These are phyloP conservation scores for Pangasius larnaudii DNA, from an alignment of 2,797 vertebrate species.

Conservation along the genomic window DNA sequence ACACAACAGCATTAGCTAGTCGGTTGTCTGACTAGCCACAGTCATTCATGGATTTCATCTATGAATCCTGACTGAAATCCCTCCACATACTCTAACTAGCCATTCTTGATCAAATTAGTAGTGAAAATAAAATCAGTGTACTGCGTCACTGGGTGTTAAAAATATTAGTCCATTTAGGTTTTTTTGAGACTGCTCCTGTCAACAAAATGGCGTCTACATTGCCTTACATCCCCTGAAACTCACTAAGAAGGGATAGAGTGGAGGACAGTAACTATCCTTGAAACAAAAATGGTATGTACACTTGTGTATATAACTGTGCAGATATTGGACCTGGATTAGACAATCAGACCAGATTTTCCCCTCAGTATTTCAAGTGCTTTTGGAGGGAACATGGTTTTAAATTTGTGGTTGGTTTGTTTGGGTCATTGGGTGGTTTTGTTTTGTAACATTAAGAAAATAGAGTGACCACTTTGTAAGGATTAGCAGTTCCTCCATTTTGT, in stretches of 20 bases:
- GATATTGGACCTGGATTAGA: neutral
- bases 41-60: neutral
- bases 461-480: neutral
- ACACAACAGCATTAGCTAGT: neutral
- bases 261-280: neutral
- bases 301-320: neutral
- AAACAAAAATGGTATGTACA: neutral
- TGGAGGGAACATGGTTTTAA: neutral
- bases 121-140: neutral
- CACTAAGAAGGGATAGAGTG: no score
- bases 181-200: neutral
- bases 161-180: neutral
- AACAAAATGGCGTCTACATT: neutral
- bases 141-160: neutral
- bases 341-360: neutral
- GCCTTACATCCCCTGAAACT: no score
- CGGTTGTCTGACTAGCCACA: neutral
- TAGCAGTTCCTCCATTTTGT: neutral
- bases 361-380: neutral
- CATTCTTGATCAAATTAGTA: neutral
- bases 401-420: neutral
- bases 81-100: neutral
- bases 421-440: neutral
- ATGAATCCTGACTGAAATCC: neutral
- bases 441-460: neutral